Evolutionary conservation across 2,797 vertebrate species (phyloP).

Genomic region (Poeciliopsis paucimaculata): DNA sequence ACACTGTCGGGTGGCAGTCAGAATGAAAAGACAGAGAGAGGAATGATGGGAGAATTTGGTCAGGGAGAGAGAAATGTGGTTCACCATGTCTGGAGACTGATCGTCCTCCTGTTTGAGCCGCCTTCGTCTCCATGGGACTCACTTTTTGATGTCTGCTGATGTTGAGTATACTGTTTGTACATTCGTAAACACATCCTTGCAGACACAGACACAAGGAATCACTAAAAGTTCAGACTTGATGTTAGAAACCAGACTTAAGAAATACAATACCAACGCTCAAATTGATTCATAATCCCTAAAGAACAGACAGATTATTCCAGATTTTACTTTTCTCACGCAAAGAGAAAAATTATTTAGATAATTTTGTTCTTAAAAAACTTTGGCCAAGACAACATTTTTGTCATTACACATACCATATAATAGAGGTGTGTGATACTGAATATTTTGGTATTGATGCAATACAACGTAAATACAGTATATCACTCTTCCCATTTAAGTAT

Average conservation of each 20-base stretch:
- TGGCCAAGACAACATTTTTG: not conserved
- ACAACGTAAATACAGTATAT: too few species aligned
- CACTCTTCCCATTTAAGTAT: too few species aligned
- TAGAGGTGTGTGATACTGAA: not conserved
- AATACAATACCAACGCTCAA: not conserved
- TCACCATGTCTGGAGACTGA: constrained; percentile 56
- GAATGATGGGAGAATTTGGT: constrained; percentile 26
- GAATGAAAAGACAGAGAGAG: constrained; percentile 23
- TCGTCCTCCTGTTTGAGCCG: constrained; percentile 27
- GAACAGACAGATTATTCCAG: not conserved
- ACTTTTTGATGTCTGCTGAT: constrained; percentile 62
- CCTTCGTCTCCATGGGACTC: constrained; percentile 56
- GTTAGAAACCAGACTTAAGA: not conserved
- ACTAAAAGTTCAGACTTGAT: not conserved
- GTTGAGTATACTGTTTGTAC: constrained; percentile 31
- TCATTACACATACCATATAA: not conserved
- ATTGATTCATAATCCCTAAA: not conserved
- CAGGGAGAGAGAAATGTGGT: constrained; percentile 34
- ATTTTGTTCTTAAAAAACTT: not conserved
- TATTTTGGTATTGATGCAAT: too few species aligned
- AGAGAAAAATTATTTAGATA: not conserved
- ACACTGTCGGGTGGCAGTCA: constrained; percentile 43
- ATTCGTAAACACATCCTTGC: not conserved
- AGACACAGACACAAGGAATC: constrained; percentile 9
- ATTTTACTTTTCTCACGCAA: not conserved